Percentiles rank a stretch among this genome's conserved stretches.
phyloP scores from a whole-genome alignment of 1,140 invertebrate genomes.

The Drosophila biarmipes region DNA sequence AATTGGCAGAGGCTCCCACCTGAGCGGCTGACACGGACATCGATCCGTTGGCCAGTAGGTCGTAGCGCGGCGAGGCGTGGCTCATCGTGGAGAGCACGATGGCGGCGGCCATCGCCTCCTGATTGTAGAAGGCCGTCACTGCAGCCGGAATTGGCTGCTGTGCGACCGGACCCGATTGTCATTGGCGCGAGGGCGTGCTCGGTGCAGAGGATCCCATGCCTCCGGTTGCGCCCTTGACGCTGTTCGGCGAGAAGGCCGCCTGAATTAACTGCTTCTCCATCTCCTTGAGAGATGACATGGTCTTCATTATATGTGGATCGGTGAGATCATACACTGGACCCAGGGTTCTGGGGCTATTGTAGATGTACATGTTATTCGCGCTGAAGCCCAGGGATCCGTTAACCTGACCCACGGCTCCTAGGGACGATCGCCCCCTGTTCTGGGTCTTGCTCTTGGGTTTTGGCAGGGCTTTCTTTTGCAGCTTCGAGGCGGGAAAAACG shows the following conservation, averaged over 20 bases:
- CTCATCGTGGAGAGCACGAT: conserved; percentile 77
- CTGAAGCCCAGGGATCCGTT: conserved; percentile 51
- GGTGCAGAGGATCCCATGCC: conserved; percentile 28
- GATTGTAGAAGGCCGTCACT: conserved; percentile 78
- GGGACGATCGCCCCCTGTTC: conserved; percentile 12
- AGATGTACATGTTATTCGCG: conserved; percentile 58
- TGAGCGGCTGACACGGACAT: conserved; percentile 22
- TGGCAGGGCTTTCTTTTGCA: conserved; percentile 15
- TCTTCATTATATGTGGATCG: conserved; percentile 51
- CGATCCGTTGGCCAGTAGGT: conserved; percentile 48
- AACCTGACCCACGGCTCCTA: conserved; percentile 16
- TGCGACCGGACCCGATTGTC: conserved; percentile 68
- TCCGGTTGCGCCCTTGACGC: conserved; percentile 22
- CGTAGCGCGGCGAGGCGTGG: conserved; percentile 54
- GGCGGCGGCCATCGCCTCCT: conserved; percentile 75
- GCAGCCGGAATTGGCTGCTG: conserved; percentile 53
- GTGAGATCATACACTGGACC: conserved; percentile 47
- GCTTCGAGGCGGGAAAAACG: conserved; percentile 54
- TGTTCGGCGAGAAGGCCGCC: conserved; percentile 11
- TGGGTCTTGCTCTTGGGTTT: conserved; percentile 51
- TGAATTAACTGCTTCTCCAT: conserved; percentile 51
- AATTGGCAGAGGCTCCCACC: conserved; percentile 30
- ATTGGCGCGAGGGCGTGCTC: conserved; percentile 60
- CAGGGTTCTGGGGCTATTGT: conserved; percentile 16
- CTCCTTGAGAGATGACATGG: conserved; percentile 48